Base-by-base conservation (phyloP, 1,140 invertebrate genomes). In the Aphidius gifuensis region DNA sequence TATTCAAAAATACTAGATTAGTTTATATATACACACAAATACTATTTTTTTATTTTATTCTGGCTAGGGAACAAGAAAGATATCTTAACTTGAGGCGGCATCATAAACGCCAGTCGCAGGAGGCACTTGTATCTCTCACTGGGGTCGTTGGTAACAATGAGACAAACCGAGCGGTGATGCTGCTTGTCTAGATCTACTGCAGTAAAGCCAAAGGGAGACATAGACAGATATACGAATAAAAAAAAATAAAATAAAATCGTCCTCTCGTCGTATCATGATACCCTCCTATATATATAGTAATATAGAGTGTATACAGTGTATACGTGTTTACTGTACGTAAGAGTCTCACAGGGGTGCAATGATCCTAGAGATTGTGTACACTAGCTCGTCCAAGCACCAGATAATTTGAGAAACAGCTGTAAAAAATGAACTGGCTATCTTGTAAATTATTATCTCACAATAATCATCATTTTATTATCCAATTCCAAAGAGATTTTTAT, bases 91-190 rank as follows among this genome's bases (percentile, higher is more conserved):
- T 70, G 68, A 67, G 69, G 63, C 66, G 59, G 65, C 71, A 71
- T 73, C 74, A 74, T 80, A 80, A 81, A 81, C 71, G 74, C 74
- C 76, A 73, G 67, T 64, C 68, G 67, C 73, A 77, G 71, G 68
- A 74, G 63, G 57, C 55, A 62, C 63, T 67, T 60, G 63, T 67
- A 62, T 65, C 59, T 66, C 69, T 73, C 70, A 45, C 61, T 60
- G 64, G 68, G 67, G 66, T 67, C 65, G 68, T 70, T 68, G 66
- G 67, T 71, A 78, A 78, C 77, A 77, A 74, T 74, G 76, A 76
- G 73, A 71, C 71, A 71, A 77, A 68, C 69, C 68, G 58, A 68
- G 69, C 40, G 65, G 55, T 60, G 58, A 60, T 32, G 38, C 45
- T 45, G 56, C 50, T 58, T 54, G 48, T 53, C 56, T 49, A 32